Percentiles rank a stretch among this genome's conserved stretches.
Conservation (phyloP, 2,888 invertebrate genomes). For the Xestoiulus laeticollis region DNA sequence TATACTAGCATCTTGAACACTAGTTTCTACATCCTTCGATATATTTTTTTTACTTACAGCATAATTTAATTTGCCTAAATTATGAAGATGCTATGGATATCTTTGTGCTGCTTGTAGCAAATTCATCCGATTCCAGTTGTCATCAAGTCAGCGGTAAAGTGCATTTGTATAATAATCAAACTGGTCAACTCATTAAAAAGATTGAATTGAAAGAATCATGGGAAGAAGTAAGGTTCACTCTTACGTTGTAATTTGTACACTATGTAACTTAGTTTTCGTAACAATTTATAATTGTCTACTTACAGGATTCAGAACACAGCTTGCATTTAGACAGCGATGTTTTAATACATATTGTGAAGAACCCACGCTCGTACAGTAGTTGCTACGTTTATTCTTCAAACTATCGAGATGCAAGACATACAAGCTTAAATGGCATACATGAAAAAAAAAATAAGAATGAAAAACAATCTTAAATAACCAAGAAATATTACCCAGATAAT, state of each 20-base stretch:
- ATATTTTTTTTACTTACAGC: slow-evolving; percentile 52
- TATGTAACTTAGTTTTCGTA: not conserved
- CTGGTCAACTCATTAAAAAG: slow-evolving; percentile 51
- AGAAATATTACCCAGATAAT: not conserved
- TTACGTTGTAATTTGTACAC: not conserved
- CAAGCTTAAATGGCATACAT: not conserved
- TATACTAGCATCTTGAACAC: too few species aligned
- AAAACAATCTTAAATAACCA: not conserved
- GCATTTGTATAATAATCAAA: slow-evolving; percentile 53
- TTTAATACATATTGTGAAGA: slow-evolving; percentile 47
- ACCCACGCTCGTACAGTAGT: not conserved
- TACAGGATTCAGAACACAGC: slow-evolving; percentile 48
- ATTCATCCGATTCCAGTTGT: slow-evolving; percentile 2
- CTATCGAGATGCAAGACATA: not conserved
- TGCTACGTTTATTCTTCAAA: slow-evolving; percentile 42
- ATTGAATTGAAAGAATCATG: slow-evolving; percentile 50
- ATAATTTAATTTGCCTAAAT: slow-evolving; percentile 49
- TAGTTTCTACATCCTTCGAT: slow-evolving; percentile 1
- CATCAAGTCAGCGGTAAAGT: slow-evolving; percentile 41
- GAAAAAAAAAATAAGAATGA: not conserved
- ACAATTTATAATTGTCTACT: not conserved
- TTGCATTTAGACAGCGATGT: slow-evolving; percentile 46
- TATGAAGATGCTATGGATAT: slow-evolving; percentile 55
- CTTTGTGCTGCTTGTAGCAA: slow-evolving; percentile 48
- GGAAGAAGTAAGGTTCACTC: slow-evolving; percentile 52